Evolutionary conservation across 2,888 invertebrate species (phyloP).

Genomic region (Cataglyphis cursor): DNA sequence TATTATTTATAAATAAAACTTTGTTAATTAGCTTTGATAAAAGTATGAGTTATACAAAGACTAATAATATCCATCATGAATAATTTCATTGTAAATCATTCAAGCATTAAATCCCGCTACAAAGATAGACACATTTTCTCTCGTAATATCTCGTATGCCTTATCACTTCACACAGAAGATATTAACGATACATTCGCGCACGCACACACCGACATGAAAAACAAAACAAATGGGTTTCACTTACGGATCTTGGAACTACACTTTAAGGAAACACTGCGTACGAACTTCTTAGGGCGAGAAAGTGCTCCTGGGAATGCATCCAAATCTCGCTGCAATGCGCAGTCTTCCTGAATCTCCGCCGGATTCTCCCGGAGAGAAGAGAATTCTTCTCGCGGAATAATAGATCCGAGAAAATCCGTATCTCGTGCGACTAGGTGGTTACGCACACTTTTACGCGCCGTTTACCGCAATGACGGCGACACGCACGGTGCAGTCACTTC

Average conservation of each 20-base stretch:
- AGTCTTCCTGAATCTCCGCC: conserved; percentile 15
- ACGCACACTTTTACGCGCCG: conserved; percentile 74
- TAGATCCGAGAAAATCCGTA: background rate
- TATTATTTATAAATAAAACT: background rate
- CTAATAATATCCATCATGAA: background rate
- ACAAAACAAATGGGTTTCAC: background rate
- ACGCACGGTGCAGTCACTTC: conserved; percentile 42
- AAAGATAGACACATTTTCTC: background rate
- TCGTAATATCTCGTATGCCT: background rate
- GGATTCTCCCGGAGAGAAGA: conserved; percentile 29
- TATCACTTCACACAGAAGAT: conserved; percentile 26
- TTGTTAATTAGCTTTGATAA: background rate
- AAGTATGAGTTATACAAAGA: background rate
- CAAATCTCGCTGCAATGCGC: conserved; percentile 7
- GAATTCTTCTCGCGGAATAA: conserved; percentile 17
- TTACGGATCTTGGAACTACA: conserved; percentile 39
- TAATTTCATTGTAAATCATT: conserved; percentile 8
- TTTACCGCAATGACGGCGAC: conserved; percentile 68
- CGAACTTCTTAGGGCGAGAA: conserved; percentile 1
- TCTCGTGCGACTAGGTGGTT: conserved; percentile 35
- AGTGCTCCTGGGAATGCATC: conserved; percentile 22
- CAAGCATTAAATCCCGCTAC: background rate
- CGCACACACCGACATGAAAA: background rate
- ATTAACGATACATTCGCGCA: background rate
- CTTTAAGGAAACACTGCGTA: conserved; percentile 18